A percentile compares a stretch with the other conserved stretches of the same genome.
Conservation (phyloP, 2,797 vertebrate species). For the Pangasius macronema region DNA sequence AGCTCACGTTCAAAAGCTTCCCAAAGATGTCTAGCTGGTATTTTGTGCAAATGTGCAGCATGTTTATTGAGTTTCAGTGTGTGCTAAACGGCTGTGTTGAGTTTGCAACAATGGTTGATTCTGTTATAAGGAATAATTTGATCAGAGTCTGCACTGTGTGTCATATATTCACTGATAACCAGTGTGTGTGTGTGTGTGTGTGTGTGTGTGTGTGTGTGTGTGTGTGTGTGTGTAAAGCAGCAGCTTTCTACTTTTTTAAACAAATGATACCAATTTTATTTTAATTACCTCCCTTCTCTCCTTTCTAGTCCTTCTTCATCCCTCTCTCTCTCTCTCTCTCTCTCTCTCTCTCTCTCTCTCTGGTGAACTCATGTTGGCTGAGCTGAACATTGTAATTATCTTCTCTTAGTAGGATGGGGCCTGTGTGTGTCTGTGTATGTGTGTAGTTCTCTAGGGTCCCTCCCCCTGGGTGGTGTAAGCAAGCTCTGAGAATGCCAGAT, state of each 20-base stretch:
- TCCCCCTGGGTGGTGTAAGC: slow-evolving; percentile 40
- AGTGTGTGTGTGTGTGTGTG: neutral
- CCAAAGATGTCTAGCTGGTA: neutral
- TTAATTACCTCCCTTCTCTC: neutral
- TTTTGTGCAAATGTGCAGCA: neutral
- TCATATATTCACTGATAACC: slow-evolving; percentile 11
- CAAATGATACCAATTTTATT: neutral
- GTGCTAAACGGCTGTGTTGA: neutral
- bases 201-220: slow-evolving; percentile 1
- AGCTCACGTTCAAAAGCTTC: neutral
- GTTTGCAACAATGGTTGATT: slow-evolving; percentile 19
- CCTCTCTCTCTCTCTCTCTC: neutral
- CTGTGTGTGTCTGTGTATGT: slow-evolving; percentile 27
- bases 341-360: slow-evolving; percentile 1
- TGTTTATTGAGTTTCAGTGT: slow-evolving; percentile 1
- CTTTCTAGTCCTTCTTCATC: neutral
- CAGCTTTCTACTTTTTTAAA: slow-evolving; percentile 6
- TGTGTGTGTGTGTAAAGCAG: slow-evolving; percentile 6
- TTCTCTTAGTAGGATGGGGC: slow-evolving; percentile 39
- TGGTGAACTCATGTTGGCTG: slow-evolving; percentile 41
- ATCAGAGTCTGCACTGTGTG: slow-evolving; percentile 9
- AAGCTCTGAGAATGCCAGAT: slow-evolving; percentile 49
- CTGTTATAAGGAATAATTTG: slow-evolving; percentile 20
- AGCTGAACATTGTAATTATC: slow-evolving; percentile 54
- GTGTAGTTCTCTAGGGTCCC: slow-evolving; percentile 37